Conservation (phyloP, 2,113 vertebrate genomes). For the Melanotaenia duboulayi region DNA sequence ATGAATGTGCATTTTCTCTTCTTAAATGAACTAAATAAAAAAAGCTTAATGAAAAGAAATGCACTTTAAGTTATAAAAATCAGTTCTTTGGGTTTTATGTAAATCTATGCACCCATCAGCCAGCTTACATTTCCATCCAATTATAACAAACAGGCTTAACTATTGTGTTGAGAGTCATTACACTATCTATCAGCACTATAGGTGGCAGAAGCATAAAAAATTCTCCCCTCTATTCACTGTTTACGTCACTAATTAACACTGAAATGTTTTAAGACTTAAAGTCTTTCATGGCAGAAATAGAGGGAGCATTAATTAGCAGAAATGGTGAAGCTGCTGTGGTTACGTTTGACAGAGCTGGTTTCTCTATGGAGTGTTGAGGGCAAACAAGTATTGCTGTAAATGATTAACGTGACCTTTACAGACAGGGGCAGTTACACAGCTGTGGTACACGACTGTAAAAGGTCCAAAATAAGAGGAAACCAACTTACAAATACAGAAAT, state of each 20-base stretch:
- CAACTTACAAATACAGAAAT: no score
- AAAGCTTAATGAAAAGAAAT: no score
- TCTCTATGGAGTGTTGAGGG: background rate
- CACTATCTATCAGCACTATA: constrained; percentile 2
- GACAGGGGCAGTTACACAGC: no score
- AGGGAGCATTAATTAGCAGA: constrained; percentile 29
- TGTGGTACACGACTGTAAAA: background rate
- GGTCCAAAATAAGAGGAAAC: background rate
- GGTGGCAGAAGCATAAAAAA: constrained; percentile 18
- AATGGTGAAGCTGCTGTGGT: constrained; percentile 20
- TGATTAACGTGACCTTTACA: background rate
- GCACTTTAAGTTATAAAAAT: no score
- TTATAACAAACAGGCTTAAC: constrained; percentile 23
- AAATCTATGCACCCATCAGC: background rate
- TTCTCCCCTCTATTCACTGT: constrained; percentile 39
- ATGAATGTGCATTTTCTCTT: no score
- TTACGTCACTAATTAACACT: constrained; percentile 51
- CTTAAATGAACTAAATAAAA: no score
- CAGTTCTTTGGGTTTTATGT: background rate
- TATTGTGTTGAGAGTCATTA: background rate
- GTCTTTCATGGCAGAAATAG: constrained; percentile 3
- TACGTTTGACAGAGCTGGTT: constrained; percentile 2
- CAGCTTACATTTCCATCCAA: background rate
- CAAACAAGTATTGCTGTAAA: background rate
- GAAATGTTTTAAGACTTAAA: constrained; percentile 27